Conservation (phyloP, 2,113 vertebrate genomes). For the Pundamilia nyererei region DNA sequence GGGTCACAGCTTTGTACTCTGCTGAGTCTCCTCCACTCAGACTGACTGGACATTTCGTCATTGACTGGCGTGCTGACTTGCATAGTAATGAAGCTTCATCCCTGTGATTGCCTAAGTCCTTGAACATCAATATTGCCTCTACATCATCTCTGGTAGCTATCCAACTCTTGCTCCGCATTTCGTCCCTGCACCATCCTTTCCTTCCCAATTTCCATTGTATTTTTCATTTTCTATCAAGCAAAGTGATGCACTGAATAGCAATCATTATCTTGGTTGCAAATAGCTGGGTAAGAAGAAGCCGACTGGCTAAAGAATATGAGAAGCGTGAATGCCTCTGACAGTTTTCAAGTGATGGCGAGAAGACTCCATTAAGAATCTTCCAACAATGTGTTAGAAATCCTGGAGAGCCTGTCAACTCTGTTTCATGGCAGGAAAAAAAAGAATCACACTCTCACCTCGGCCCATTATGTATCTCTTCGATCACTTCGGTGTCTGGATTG, state of each 20-base stretch:
- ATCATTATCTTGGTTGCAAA: background rate
- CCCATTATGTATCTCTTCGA: background rate
- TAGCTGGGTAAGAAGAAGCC: background rate
- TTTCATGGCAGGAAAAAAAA: rapidly evolving
- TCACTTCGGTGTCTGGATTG: background rate
- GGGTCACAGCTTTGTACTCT: background rate
- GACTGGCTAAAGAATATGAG: background rate
- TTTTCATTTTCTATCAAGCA: background rate
- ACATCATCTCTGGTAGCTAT: background rate
- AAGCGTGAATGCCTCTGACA: background rate
- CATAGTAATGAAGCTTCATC: conserved; percentile 34
- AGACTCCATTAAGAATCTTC: background rate
- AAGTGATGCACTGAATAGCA: background rate
- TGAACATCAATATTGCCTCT: conserved; percentile 6
- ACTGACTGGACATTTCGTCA: conserved; percentile 28
- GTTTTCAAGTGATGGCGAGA: background rate
- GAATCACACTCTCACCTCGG: background rate
- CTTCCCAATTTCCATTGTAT: background rate
- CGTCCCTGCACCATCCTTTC: background rate
- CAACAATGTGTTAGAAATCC: background rate
- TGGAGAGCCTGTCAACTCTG: background rate
- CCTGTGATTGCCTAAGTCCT: conserved; percentile 19
- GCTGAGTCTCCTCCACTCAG: background rate
- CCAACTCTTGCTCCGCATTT: background rate
- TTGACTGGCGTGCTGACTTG: background rate